Evolutionary conservation across 2,797 vertebrate species (phyloP).

Genomic region (Cheracebus regulus): DNA sequence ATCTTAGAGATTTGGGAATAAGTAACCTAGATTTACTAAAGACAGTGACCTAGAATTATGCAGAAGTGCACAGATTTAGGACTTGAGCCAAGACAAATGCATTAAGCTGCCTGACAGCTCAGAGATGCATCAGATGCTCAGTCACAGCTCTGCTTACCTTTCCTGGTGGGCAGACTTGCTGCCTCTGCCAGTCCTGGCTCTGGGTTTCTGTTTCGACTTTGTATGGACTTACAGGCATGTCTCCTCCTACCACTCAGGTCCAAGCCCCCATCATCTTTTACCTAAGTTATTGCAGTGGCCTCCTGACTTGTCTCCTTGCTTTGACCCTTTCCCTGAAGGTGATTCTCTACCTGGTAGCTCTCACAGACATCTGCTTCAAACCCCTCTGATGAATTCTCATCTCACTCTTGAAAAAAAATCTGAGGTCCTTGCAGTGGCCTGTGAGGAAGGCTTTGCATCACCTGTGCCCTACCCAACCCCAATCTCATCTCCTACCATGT

Average conservation of each 20-base stretch:
- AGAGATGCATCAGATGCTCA: neutral
- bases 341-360: neutral
- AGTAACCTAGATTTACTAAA: neutral
- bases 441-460: neutral
- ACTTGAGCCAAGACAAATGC: neutral
- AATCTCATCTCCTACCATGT: neutral
- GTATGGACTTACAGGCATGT: neutral
- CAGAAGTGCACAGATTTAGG: neutral
- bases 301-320: neutral
- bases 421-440: neutral
- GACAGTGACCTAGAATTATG: neutral
- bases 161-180: neutral
- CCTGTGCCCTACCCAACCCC: fast-evolving
- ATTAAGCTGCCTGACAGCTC: neutral
- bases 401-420: neutral
- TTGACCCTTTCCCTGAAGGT: neutral
- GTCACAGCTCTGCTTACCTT: neutral
- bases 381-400: neutral
- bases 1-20: slow-evolving; percentile 19
- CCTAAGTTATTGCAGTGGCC: too few relatives aligned
- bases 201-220: neutral
- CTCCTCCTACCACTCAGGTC: neutral
- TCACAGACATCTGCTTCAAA: neutral
- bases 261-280: neutral
- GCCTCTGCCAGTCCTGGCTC: neutral